Percentiles rank a stretch among this genome's conserved stretches.
These are phyloP conservation scores for Mormyrops attenuatus DNA, from an alignment of 2,797 vertebrate genomes.

Conservation along the genomic window DNA sequence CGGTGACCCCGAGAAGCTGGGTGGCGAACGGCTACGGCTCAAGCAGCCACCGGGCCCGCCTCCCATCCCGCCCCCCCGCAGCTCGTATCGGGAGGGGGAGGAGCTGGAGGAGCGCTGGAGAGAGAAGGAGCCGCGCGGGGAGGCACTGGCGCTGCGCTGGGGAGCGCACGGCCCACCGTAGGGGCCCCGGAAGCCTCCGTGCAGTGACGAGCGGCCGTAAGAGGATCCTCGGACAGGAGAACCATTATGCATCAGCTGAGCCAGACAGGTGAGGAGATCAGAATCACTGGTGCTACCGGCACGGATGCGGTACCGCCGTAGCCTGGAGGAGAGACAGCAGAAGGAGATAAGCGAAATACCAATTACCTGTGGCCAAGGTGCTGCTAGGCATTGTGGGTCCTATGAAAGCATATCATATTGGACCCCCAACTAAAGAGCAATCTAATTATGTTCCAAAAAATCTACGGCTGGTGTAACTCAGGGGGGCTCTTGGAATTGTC, in stretches of 20 bases:
- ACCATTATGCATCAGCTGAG: conserved; percentile 84
- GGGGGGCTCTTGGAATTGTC: background rate
- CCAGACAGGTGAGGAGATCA: conserved; percentile 88
- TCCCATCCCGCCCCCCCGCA: conserved; percentile 56
- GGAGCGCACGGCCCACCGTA: conserved; percentile 80
- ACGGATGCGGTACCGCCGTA: conserved; percentile 85
- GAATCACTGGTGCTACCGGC: conserved; percentile 87
- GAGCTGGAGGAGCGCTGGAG: conserved; percentile 93
- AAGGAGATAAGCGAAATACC: background rate
- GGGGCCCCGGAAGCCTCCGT: conserved; percentile 73
- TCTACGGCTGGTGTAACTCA: background rate
- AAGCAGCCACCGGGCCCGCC: conserved; percentile 44
- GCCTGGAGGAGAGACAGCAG: conserved; percentile 49
- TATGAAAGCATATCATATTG: background rate
- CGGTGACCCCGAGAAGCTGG: conserved; percentile 89
- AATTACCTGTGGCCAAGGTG: background rate
- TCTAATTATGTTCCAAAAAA: background rate
- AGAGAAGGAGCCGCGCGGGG: conserved; percentile 87
- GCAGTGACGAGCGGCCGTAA: conserved; percentile 69
- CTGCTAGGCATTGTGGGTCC: background rate
- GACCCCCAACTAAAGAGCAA: background rate
- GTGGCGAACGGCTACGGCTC: conserved; percentile 88
- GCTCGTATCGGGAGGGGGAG: conserved; percentile 83
- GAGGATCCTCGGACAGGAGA: conserved; percentile 59
- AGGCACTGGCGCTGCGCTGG: conserved; percentile 89